Evolutionary conservation across 2,113 vertebrate genomes (phyloP), one percentile per base, ranked within the genome.

Genomic region (Syngnathus typhle): DNA sequence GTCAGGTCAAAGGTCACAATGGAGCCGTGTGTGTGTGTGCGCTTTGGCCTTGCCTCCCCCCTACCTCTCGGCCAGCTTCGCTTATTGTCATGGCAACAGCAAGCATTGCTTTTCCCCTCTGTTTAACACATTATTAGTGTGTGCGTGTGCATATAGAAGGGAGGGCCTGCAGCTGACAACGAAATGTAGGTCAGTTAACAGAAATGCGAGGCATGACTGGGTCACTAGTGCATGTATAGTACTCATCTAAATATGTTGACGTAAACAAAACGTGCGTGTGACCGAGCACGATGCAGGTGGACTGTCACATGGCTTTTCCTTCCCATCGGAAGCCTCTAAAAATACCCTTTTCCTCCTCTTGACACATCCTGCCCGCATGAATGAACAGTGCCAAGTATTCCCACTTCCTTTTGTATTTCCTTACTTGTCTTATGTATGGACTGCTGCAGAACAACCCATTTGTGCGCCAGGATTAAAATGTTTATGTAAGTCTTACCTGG

Each of bases 291-390:
- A 27, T 27, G 41, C 19, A 62, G 38, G 39, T 62, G 41, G 10
- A 21, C 41, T 15, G 39, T 4, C 19, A 61, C 3, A 6, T 21
- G n/a, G 21, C 60, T 44, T 62, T 62, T 62, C 39, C 41, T 60
- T 37, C n/a, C 2, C 21, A 6, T 8, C 10, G 76, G 68, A 75
- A 60, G 54, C 37, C 68, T 54, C 86, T 85, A 88, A 85, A 87
- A 88, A 85, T 88, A 89, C 71, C 64, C 8, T 27, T 71, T 86
- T 89, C 87, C 87, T 87, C 80, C 67, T 65, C 54, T 69, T 88
- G 83, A 87, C 82, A 87, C 75, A 59, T 89, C 87, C 88, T 82
- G 80, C 67, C 74, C 79, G 47, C 23, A 69, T 84, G 84, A 83
- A 83, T 83, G 68, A 70, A 64, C 85, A 60, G 38, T 69, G 71